Base-by-base conservation (phyloP, 2,888 invertebrate genomes). In the Cosmopolites sordidus region DNA sequence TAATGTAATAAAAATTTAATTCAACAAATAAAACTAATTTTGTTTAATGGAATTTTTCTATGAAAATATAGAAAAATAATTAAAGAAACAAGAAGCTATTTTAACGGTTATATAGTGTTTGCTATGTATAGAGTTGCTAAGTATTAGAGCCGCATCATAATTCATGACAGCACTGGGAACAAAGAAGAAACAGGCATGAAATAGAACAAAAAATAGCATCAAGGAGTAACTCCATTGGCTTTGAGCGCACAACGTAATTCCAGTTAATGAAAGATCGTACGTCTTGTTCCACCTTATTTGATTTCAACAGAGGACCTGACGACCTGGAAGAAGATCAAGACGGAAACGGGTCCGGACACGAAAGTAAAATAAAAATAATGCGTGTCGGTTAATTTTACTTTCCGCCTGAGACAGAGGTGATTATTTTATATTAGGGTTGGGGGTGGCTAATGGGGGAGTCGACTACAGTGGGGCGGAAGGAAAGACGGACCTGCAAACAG, bases 391-490 rank as follows among this genome's bases (percentile, higher is more conserved):
- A 70, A 71, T 71, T 70, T 68, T 67, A 68, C 65, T 64, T 63
- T 59, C 56, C 62, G 56, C 60, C 59, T 64, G 61, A 56, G 43
- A 30, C 27, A 38, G 43, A 15, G 17, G 69, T 68, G 67, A 70
- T 70, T 70, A 70, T 69, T 70, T 67, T 67, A 69, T 68, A 70
- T 71, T 71, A 71, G 64, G 61, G 62, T 58, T 6, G n/a, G 33
- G 11, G 12, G n/a, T 3, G 8, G 33, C 27, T 27, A 27, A n/a
- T n/a, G 27, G 33, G 12, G 33, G 33, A 6, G 11, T 4, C 8
- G 33, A 9, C n/a, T 33, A 11, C n/a, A 6, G 33, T 5, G 22
- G 22, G 8, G 22, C 8, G 22, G 3, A 22, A 5, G 22, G 39
- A 43, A 38, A 43, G 42, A 17, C 43, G 61, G 56, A n/a, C 54